Evolutionary conservation across 1,140 invertebrate species (phyloP).

Genomic region (Orius insidiosus): DNA sequence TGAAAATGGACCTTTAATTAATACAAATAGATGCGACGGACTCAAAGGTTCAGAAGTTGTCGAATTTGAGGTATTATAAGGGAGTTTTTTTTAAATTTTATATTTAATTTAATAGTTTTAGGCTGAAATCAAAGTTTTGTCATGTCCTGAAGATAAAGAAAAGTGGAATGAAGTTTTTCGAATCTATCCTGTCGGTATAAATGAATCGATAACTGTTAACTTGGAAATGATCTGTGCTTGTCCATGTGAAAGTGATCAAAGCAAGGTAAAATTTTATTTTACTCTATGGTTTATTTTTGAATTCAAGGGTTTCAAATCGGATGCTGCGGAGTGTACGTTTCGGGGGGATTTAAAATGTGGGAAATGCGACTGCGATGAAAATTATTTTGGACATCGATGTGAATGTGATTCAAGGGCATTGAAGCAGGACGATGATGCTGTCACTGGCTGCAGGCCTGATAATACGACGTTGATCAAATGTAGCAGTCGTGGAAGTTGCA

Average conservation of each 20-base stretch:
- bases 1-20: slow-evolving; percentile 30
- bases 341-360: slow-evolving; percentile 66
- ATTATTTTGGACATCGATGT: slow-evolving; percentile 66
- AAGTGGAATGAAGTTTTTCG: slow-evolving; percentile 67
- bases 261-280: slow-evolving; percentile 26
- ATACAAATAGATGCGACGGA: slow-evolving; percentile 73
- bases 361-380: slow-evolving; percentile 64
- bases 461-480: slow-evolving; percentile 53
- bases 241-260: slow-evolving; percentile 53
- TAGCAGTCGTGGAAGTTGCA: slow-evolving; percentile 57
- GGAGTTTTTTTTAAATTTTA: too few relatives aligned
- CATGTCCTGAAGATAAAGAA: slow-evolving; percentile 50
- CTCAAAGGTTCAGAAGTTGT: slow-evolving; percentile 29
- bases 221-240: slow-evolving; percentile 82
- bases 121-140: slow-evolving; percentile 50
- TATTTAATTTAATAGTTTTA: slow-evolving; percentile 22
- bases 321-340: slow-evolving; percentile 40
- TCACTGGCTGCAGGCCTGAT: slow-evolving; percentile 49
- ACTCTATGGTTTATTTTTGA: too few relatives aligned
- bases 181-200: slow-evolving; percentile 85
- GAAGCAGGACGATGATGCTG: slow-evolving; percentile 27
- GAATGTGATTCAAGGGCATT: slow-evolving; percentile 50
- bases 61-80: too few relatives aligned
- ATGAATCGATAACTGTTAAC: slow-evolving; percentile 68
- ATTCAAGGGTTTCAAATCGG: slow-evolving; percentile 20